Evolutionary conservation across 2,797 vertebrate species (phyloP).

Genomic region (Anguilla pacifica): DNA sequence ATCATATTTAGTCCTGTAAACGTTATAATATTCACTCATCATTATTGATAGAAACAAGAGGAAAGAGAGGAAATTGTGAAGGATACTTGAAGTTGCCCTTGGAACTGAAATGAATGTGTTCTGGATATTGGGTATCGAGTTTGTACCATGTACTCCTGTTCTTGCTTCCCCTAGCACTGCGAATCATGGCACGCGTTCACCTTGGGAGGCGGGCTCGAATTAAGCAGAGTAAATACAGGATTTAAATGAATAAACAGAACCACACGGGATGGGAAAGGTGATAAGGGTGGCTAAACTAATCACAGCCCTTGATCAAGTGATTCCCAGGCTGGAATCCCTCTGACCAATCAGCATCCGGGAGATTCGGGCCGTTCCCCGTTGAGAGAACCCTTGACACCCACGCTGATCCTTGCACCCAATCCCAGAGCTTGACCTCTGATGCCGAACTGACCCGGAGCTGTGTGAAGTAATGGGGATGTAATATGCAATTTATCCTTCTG

Average conservation of each 20-base stretch:
- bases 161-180: neutral
- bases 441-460: neutral
- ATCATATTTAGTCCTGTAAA: neutral
- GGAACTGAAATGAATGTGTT: neutral
- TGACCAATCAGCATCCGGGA: neutral
- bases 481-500: conserved; percentile 14
- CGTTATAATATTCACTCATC: neutral
- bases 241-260: neutral
- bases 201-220: neutral
- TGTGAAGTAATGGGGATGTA: neutral
- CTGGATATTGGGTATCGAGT: neutral
- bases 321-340: neutral
- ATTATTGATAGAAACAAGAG: neutral
- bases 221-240: neutral
- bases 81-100: neutral
- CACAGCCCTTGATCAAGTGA: conserved; percentile 16
- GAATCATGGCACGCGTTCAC: neutral
- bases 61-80: neutral
- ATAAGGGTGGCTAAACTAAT: neutral
- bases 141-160: neutral
- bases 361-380: neutral
- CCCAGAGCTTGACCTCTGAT: neutral
- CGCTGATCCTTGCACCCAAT: neutral
- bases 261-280: neutral
- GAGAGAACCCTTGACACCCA: neutral